phyloP scores from a whole-genome alignment of 2,797 vertebrate genomes.

The Lepus townsendii region DNA sequence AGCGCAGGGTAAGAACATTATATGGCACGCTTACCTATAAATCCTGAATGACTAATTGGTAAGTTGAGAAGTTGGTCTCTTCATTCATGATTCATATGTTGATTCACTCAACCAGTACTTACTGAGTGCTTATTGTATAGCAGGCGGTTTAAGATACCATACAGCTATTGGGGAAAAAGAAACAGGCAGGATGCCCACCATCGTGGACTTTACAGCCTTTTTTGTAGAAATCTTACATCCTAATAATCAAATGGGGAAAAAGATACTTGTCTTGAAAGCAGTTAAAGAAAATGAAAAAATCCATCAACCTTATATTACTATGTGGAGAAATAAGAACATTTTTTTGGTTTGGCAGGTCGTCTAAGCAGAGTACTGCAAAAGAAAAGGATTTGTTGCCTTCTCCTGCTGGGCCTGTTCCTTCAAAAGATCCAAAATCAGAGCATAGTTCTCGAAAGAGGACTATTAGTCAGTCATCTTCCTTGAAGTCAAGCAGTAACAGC shows the following conservation, averaged over 20 bases:
- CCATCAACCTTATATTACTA: neutral
- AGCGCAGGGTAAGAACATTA: neutral
- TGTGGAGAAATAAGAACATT: conserved; percentile 40
- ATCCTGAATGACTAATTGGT: neutral
- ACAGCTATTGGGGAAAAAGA: neutral
- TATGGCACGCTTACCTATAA: neutral
- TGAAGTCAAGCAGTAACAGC: conserved; percentile 93
- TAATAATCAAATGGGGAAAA: conserved; percentile 42
- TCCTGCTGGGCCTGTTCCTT: conserved; percentile 93
- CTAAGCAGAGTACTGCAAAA: conserved; percentile 94
- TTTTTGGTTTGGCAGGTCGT: conserved; percentile 88
- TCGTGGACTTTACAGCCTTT: conserved; percentile 7
- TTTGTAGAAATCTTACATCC: conserved; percentile 35
- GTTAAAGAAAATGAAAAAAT: neutral
- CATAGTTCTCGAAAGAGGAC: conserved; percentile 96
- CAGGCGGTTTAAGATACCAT: conserved; percentile 1
- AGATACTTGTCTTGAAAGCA: conserved; percentile 57
- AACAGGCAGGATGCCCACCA: neutral
- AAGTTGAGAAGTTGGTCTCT: neutral
- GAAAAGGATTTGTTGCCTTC: conserved; percentile 97
- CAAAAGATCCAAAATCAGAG: conserved; percentile 95
- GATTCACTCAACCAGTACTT: neutral
- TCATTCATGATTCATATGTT: neutral
- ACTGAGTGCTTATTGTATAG: neutral
- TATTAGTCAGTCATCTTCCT: conserved; percentile 95